phyloP scores from a whole-genome alignment of 2,113 vertebrate species.

The Neoarius graeffei region DNA sequence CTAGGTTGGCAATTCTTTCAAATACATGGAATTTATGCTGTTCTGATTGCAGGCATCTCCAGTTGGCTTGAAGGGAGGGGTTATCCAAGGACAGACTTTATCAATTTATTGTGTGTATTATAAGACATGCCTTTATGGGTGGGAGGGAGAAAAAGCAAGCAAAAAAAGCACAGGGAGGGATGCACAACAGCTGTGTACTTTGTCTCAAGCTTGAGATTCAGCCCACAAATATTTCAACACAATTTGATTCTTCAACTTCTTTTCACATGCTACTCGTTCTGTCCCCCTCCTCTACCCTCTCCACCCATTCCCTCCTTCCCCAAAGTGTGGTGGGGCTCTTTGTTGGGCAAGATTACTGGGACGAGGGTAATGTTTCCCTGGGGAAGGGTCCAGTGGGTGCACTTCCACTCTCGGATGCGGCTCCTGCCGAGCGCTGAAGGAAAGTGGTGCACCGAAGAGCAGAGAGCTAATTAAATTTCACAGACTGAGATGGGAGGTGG shows the following conservation, averaged over 20 bases:
- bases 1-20: neutral
- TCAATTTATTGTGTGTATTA: conserved; percentile 15
- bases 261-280: conserved; percentile 43
- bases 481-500: conserved; percentile 75
- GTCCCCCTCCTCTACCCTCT: neutral
- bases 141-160: conserved; percentile 16
- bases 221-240: conserved; percentile 51
- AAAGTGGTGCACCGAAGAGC: conserved; percentile 61
- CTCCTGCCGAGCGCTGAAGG: conserved; percentile 72
- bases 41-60: conserved; percentile 8
- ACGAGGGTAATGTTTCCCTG: conserved; percentile 80
- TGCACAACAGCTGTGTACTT: conserved; percentile 49
- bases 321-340: conserved; percentile 72
- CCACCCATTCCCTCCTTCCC: conserved; percentile 60
- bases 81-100: conserved; percentile 34
- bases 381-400: conserved; percentile 79
- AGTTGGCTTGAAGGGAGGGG: neutral
- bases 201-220: conserved; percentile 49
- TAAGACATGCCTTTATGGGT: conserved; percentile 19
- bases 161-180: conserved; percentile 31
- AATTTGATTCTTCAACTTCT: conserved; percentile 44
- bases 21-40: neutral
- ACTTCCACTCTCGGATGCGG: conserved; percentile 77
- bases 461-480: conserved; percentile 82
- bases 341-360: conserved; percentile 79